phyloP scores from a whole-genome alignment of 2,797 vertebrate genomes.

The Hafferia zeledoni region DNA sequence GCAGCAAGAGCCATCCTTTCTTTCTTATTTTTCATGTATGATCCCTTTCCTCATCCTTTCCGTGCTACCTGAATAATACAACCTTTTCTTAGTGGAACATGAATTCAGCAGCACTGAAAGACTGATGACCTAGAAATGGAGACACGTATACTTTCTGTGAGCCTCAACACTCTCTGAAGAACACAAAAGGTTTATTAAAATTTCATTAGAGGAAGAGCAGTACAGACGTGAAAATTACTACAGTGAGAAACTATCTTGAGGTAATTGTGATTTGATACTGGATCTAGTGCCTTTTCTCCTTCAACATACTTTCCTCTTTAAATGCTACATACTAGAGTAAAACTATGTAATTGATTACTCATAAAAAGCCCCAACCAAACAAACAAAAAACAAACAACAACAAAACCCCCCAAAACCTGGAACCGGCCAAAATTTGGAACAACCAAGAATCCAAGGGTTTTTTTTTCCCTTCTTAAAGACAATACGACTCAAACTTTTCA shows the following conservation, averaged over 20 bases:
- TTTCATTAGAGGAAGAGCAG: not conserved
- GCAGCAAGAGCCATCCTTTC: not conserved
- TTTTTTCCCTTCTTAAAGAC: not conserved
- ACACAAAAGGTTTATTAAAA: not conserved
- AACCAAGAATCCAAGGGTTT: accelerated
- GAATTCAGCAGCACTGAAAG: not conserved
- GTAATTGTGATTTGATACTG: not conserved
- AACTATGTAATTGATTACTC: not conserved
- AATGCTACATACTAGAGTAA: not conserved
- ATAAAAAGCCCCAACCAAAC: not conserved
- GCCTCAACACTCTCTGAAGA: not conserved
- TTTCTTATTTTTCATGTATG: not conserved
- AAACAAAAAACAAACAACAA: no score
- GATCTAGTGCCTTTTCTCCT: not conserved
- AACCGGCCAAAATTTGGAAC: not conserved
- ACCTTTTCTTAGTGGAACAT: not conserved
- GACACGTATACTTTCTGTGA: not conserved
- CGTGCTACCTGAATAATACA: not conserved
- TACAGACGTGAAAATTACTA: not conserved
- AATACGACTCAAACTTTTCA: not conserved
- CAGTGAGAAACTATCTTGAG: not conserved
- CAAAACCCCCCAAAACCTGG: not conserved
- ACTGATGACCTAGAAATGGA: not conserved
- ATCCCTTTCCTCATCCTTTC: not conserved
- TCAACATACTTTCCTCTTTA: not conserved